phyloP scores from a whole-genome alignment of 2,888 invertebrate species.

The Carcina quercana region DNA sequence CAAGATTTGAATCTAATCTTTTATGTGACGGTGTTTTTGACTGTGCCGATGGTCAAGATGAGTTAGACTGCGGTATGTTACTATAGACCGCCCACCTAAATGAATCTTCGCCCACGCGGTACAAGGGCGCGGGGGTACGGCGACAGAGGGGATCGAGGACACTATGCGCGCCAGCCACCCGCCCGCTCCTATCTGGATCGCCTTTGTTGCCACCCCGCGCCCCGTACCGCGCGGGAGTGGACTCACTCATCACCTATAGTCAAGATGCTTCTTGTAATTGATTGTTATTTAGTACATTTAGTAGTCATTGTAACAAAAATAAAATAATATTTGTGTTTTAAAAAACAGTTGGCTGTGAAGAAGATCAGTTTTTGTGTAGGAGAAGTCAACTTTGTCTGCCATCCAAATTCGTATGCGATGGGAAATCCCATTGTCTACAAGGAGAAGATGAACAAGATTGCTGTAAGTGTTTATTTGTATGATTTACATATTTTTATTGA shows the following conservation, averaged over 20 bases:
- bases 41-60: conserved; percentile 84
- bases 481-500: not conserved
- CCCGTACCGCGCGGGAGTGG: too few species aligned
- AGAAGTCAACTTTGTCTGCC: conserved; percentile 78
- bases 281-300: too few species aligned
- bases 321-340: conserved; percentile 1
- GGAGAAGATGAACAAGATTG: conserved; percentile 88
- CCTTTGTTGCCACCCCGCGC: too few species aligned
- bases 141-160: too few species aligned
- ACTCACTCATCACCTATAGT: too few species aligned
- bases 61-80: conserved; percentile 80
- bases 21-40: conserved; percentile 85
- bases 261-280: too few species aligned
- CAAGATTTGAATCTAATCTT: conserved; percentile 59
- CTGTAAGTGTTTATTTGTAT: conserved; percentile 68
- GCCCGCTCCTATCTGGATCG: too few species aligned
- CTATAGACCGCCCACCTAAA: too few species aligned
- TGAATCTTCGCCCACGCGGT: too few species aligned
- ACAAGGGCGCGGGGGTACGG: too few species aligned
- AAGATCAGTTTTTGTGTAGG: conserved; percentile 77
- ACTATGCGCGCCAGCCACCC: too few species aligned
- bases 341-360: conserved; percentile 75
- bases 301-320: too few species aligned
- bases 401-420: conserved; percentile 77
- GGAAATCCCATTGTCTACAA: conserved; percentile 75